Evolutionary conservation across 2,888 invertebrate species (phyloP), one percentile per base, ranked within the genome.

Genomic region (Thecocarcelia acutangulata): DNA sequence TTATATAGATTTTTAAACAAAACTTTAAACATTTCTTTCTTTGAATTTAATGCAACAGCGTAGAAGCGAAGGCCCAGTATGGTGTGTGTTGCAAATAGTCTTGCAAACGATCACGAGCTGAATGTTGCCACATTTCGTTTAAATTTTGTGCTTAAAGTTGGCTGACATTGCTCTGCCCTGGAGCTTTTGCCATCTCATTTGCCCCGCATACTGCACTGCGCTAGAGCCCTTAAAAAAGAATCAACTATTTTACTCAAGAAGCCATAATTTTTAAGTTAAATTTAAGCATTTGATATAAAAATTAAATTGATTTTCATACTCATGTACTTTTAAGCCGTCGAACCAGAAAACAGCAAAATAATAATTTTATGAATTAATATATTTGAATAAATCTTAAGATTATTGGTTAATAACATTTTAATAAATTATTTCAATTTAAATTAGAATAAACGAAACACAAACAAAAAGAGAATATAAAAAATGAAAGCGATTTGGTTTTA

Each of bases 231-330:
- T 33, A 1, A 3, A 9, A 3, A 33, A 33, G 33, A 33, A 33
- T 33, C 9, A 17, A 40, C 4, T 40, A 24, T n/a, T 48, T 1
- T 75, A 83, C 83, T 83, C 84, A 87, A 83, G 79, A 87, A 87
- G 89, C 88, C 88, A 88, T 88, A 87, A 87, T 72, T 86, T 84
- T 80, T 88, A 88, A 88, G 88, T 87, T 87, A 85, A 84, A 84
- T 85, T 84, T 86, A 88, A 84, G 64, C 19, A 56, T 64, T 64
- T 11, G 19, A n/a, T n/a, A 37, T 52, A 52, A 61, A 33, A 17
- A n/a, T 37, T 5, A 64, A 75, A 59, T 44, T 15, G 6, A 54
- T 56, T 72, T 61, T n/a, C 33, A 61, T 52, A 52, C 59, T 52
- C 48, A 56, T 48, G 54, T 59, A 40, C 17, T 52, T 64, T 17